phyloP scores from a whole-genome alignment of 2,113 vertebrate genomes.

The Rhombomys opimus region DNA sequence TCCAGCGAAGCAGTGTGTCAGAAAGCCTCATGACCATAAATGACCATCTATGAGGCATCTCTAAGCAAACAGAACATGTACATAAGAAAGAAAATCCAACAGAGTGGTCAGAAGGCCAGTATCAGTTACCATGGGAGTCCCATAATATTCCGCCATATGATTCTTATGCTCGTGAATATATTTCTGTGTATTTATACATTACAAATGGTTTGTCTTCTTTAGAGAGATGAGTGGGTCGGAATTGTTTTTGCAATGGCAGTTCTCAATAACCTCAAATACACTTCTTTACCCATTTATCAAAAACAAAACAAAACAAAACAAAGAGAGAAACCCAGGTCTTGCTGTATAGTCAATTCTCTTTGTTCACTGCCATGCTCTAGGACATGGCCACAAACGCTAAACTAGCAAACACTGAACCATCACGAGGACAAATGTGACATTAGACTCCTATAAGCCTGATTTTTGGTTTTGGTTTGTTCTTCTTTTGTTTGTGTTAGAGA shows the following conservation, averaged over 20 bases:
- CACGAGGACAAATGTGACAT: neutral
- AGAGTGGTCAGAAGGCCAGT: neutral
- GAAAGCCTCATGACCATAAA: neutral
- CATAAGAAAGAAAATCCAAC: neutral
- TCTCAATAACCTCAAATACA: conserved; percentile 8
- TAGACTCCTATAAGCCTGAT: neutral
- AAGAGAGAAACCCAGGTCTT: neutral
- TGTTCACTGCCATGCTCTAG: neutral
- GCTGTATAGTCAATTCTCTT: neutral
- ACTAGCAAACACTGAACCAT: neutral
- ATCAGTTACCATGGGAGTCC: neutral
- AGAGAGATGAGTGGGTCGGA: conserved; percentile 13
- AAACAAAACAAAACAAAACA: no score
- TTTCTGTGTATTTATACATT: neutral
- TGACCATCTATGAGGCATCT: neutral
- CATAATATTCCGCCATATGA: neutral
- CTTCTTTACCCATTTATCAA: neutral
- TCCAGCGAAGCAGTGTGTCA: neutral
- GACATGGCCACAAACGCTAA: neutral
- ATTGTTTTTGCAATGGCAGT: conserved; percentile 30
- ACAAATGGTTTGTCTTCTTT: neutral
- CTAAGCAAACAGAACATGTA: neutral
- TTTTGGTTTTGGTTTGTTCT: neutral
- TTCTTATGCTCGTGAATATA: neutral
- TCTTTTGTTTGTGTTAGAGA: neutral